Evolutionary conservation across 2,888 invertebrate species (phyloP).

Genomic region (Chaetogeoica ovagalla): DNA sequence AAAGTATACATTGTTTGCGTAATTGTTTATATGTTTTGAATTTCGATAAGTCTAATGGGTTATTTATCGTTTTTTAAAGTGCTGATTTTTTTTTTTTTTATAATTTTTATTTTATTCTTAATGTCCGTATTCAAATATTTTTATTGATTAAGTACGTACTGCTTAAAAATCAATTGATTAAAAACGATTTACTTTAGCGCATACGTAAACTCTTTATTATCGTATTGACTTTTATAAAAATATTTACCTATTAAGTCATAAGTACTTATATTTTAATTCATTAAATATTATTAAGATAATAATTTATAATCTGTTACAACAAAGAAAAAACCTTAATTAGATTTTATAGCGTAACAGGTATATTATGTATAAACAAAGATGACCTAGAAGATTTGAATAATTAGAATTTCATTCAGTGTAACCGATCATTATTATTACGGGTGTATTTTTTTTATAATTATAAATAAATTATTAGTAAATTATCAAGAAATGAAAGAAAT

Average conservation of each 20-base stretch:
- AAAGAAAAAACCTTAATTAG: slow-evolving; percentile 7
- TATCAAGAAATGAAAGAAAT: neutral
- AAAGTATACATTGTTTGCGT: neutral
- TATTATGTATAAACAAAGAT: slow-evolving; percentile 9
- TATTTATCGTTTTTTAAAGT: neutral
- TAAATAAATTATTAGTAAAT: slow-evolving; percentile 4
- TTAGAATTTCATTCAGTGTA: slow-evolving; percentile 26
- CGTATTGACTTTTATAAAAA: neutral
- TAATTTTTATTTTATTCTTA: neutral
- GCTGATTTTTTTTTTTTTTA: neutral
- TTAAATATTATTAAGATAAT: neutral
- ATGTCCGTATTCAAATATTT: neutral
- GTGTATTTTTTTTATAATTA: slow-evolving; percentile 7
- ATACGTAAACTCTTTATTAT: neutral
- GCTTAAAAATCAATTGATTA: neutral
- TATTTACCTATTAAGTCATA: neutral
- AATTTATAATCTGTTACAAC: neutral
- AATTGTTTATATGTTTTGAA: neutral
- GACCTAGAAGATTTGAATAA: slow-evolving; percentile 32
- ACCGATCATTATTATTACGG: neutral
- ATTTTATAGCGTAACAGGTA: slow-evolving; percentile 32
- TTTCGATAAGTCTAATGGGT: neutral
- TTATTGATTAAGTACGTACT: neutral
- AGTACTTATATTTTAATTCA: slow-evolving; percentile 2
- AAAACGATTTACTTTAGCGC: neutral